phyloP scores from a whole-genome alignment of 2,113 vertebrate genomes.

The Chitala chitala region DNA sequence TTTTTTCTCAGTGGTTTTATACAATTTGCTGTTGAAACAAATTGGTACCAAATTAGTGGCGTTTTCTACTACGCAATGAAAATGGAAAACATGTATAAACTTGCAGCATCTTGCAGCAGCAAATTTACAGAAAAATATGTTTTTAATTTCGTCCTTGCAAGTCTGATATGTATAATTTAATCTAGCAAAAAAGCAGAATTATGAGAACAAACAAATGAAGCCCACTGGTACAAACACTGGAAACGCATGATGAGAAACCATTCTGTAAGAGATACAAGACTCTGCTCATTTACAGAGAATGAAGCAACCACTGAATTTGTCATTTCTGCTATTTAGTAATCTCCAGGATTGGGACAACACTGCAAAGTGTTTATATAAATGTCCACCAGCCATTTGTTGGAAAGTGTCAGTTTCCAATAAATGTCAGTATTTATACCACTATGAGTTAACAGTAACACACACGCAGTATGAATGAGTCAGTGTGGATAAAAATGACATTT shows the following conservation, averaged over 20 bases:
- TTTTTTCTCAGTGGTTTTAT: background rate
- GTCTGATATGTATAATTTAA: no score
- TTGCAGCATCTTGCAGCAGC: no score
- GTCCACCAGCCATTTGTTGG: background rate
- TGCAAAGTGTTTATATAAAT: no score
- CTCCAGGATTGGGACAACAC: no score
- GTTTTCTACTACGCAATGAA: no score
- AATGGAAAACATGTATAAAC: no score
- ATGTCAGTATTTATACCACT: background rate
- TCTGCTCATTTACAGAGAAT: background rate
- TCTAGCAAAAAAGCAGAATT: background rate
- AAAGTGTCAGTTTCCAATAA: background rate
- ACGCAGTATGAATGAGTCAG: background rate
- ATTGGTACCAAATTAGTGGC: no score
- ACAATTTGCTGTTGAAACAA: background rate
- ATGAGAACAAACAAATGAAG: background rate
- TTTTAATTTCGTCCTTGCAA: no score
- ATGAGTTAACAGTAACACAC: background rate
- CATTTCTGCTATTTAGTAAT: background rate
- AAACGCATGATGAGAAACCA: background rate
- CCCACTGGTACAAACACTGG: background rate
- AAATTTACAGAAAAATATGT: no score
- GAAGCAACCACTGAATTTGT: background rate
- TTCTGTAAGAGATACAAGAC: background rate
- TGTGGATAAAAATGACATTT: slow-evolving; percentile 5